Evolutionary conservation across 1,140 invertebrate genomes (phyloP).

Genomic region (Lucilia cuprina): DNA sequence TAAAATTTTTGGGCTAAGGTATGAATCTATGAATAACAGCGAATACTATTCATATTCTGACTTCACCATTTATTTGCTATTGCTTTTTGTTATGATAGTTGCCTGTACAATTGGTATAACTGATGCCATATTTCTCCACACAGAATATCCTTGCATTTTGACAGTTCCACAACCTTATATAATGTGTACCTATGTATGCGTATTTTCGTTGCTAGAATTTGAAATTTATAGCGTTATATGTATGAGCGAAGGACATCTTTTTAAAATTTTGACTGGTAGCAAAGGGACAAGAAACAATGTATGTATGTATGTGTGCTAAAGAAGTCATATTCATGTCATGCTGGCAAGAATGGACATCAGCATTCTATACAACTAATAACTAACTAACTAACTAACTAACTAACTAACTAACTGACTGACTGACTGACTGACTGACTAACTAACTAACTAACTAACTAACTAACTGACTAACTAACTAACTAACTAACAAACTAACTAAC

Average conservation of each 20-base stretch:
- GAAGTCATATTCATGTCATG: neutral
- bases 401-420: too few species aligned
- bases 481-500: too few species aligned
- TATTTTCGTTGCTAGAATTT: neutral
- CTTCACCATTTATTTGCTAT: neutral
- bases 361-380: too few species aligned
- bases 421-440: too few species aligned
- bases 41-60: neutral
- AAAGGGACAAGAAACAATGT: neutral
- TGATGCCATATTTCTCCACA: neutral
- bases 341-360: neutral
- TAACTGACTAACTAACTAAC: too few species aligned
- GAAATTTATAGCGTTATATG: neutral
- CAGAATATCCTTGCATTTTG: neutral
- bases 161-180: constrained; percentile 14
- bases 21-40: neutral
- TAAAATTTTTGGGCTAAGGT: constrained; percentile 48
- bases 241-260: neutral
- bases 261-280: neutral
- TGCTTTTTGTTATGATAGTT: neutral
- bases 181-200: neutral
- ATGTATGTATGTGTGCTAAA: neutral
- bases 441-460: too few species aligned
- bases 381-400: too few species aligned
- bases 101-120: neutral